These are phyloP conservation scores for Patella ulyssiponensis DNA, from an alignment of 2,888 invertebrate species.

Conservation along the genomic window DNA sequence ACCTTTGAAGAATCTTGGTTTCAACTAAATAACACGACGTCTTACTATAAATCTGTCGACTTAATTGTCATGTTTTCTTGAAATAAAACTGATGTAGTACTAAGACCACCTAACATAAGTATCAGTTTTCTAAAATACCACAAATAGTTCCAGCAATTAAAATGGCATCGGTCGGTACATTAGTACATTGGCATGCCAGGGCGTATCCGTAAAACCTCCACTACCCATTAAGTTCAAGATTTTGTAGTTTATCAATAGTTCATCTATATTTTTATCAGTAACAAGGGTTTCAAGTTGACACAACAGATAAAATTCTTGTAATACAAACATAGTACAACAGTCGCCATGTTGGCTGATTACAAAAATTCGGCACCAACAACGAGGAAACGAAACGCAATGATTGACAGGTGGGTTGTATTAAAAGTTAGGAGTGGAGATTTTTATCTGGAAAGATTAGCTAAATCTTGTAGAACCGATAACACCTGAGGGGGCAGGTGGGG, in stretches of 20 bases:
- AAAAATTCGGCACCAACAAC: not conserved
- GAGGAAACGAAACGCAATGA: conserved; percentile 3
- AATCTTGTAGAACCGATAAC: conserved; percentile 7
- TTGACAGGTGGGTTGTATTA: conserved; percentile 5
- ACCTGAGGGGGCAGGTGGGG: conserved; percentile 9
- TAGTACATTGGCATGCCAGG: not conserved
- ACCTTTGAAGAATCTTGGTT: too few species aligned
- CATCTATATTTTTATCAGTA: not conserved
- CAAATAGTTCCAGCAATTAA: too few species aligned
- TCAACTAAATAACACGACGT: too few species aligned
- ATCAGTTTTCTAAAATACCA: too few species aligned
- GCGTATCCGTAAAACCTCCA: not conserved
- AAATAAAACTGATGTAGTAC: too few species aligned
- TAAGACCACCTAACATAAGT: too few species aligned
- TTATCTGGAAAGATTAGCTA: conserved; percentile 11
- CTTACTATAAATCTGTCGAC: too few species aligned
- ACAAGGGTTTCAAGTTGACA: conserved; percentile 5
- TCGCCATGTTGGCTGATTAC: conserved; percentile 4
- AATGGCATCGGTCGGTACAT: too few species aligned
- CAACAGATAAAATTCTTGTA: conserved; percentile 10
- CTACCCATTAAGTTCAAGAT: too few species aligned
- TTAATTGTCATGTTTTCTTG: too few species aligned
- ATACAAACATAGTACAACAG: not conserved
- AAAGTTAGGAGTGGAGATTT: conserved; percentile 1
- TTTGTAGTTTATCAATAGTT: not conserved